Evolutionary conservation across 2,113 vertebrate genomes (phyloP).

Genomic region (Burhinus bistriatus): DNA sequence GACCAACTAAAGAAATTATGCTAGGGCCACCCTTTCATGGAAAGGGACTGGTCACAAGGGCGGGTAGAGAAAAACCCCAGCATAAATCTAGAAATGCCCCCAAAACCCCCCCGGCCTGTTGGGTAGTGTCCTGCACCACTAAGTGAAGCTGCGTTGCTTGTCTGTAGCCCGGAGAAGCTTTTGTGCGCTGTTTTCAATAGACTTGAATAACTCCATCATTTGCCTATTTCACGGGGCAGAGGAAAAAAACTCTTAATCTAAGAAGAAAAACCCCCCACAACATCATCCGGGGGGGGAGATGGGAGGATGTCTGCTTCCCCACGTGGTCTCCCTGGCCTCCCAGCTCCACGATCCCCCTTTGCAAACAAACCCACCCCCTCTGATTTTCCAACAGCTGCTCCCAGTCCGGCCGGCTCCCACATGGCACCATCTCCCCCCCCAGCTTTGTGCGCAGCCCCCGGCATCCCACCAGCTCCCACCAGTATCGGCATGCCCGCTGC

Average conservation of each 20-base stretch:
- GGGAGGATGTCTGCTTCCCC: background rate
- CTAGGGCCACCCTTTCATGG: background rate
- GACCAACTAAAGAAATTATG: background rate
- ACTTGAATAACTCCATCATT: background rate
- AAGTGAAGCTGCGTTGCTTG: background rate
- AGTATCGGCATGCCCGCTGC: background rate
- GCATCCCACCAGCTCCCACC: conserved; percentile 18
- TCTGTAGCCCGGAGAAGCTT: background rate
- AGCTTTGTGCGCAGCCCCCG: background rate
- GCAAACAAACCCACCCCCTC: background rate
- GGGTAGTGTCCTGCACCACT: background rate
- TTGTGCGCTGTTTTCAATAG: background rate
- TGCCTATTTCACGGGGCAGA: background rate
- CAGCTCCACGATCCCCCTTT: background rate
- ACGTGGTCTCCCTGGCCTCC: background rate
- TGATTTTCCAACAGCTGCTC: conserved; percentile 9
- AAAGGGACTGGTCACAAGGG: background rate
- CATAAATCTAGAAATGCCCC: background rate
- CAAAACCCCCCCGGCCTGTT: background rate
- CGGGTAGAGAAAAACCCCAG: background rate
- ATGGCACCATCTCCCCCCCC: background rate
- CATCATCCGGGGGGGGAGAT: background rate
- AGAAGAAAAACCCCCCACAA: background rate
- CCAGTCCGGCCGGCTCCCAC: background rate
- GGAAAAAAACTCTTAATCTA: background rate